A percentile compares a stretch with the other conserved stretches of the same genome.
Conservation (phyloP, 2,888 invertebrate species). For the Oasisia sp. region DNA sequence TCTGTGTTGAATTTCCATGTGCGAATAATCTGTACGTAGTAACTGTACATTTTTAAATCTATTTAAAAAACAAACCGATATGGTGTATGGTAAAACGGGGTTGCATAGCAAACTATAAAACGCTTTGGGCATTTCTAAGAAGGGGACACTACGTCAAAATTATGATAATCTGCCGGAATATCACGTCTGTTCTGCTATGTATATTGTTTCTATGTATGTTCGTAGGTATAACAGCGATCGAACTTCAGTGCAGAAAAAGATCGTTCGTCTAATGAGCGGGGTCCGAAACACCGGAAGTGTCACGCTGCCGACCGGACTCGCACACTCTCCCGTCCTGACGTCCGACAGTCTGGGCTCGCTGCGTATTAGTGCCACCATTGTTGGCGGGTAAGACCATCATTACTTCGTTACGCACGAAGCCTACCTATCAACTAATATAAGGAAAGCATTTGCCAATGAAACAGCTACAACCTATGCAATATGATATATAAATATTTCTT, state of each 20-base stretch:
- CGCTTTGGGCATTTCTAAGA: too few relatives aligned
- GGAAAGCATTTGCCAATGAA: neutral
- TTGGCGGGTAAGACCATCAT: neutral
- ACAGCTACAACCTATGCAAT: neutral
- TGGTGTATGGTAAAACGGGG: too few relatives aligned
- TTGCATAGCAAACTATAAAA: neutral
- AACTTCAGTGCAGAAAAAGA: neutral
- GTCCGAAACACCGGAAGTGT: neutral
- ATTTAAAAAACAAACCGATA: too few relatives aligned
- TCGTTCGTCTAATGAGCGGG: neutral
- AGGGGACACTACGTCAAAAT: neutral
- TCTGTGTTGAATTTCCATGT: too few relatives aligned
- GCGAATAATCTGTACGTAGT: too few relatives aligned
- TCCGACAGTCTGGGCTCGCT: neutral
- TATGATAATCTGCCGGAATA: neutral
- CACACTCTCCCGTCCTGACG: neutral
- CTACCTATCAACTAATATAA: neutral
- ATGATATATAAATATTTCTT: neutral
- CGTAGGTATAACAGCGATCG: neutral
- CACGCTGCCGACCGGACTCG: neutral
- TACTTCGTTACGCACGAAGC: neutral
- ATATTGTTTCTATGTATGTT: neutral
- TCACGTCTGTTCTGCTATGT: neutral
- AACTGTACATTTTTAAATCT: too few relatives aligned
- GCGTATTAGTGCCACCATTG: neutral